These are phyloP conservation scores for Eptesicus fuscus DNA, from an alignment of 2,113 vertebrate species.

Conservation along the genomic window DNA sequence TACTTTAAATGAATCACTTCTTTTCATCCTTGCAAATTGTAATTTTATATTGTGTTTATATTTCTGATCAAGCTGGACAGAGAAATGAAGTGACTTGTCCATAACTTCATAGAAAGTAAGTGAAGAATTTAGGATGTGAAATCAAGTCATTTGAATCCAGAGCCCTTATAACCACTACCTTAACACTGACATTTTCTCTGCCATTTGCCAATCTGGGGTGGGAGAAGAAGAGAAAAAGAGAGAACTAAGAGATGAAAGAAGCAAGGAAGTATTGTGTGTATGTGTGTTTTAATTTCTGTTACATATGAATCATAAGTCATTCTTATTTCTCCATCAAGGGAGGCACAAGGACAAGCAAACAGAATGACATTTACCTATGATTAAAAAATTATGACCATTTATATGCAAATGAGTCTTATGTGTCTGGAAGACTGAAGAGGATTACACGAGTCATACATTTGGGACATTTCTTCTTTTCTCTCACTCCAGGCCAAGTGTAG, in stretches of 20 bases:
- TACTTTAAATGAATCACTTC: not conserved
- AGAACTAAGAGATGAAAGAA: not conserved
- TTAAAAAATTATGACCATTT: conserved; percentile 75
- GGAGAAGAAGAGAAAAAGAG: not conserved
- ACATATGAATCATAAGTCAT: conserved; percentile 37
- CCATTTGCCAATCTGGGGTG: not conserved
- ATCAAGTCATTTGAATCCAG: not conserved
- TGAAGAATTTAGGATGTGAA: not conserved
- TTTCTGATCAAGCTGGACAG: not conserved
- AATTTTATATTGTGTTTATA: not conserved
- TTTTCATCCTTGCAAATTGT: not conserved
- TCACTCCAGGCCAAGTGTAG: not conserved
- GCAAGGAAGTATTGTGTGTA: not conserved
- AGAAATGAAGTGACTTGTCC: not conserved
- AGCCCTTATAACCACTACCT: not conserved
- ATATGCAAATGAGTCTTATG: conserved; percentile 68
- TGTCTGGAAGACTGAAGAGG: conserved; percentile 32
- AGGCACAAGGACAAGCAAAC: conserved; percentile 70
- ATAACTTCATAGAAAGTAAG: not conserved
- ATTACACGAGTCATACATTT: conserved; percentile 29
- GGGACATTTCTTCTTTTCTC: conserved; percentile 18
- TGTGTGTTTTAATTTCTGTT: conserved; percentile 48
- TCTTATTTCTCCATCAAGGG: conserved; percentile 55
- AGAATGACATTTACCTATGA: conserved; percentile 68
- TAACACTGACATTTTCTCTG: not conserved